These are phyloP conservation scores for Heliothis subflexa DNA, from an alignment of 1,140 invertebrate genomes.

Conservation along the genomic window DNA sequence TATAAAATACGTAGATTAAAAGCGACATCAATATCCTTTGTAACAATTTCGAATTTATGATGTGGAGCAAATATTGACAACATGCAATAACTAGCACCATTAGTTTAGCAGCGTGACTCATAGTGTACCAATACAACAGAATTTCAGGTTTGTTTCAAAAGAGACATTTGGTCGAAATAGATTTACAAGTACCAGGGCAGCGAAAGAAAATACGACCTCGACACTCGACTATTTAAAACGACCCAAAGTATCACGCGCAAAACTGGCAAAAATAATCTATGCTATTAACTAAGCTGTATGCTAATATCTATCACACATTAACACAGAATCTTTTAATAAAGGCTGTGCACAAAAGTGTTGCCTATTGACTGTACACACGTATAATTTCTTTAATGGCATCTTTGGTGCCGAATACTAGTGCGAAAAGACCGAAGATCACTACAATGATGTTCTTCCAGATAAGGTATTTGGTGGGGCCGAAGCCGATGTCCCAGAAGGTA, in stretches of 20 bases:
- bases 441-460: conserved; percentile 93
- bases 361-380: conserved; percentile 49
- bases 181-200: conserved; percentile 9
- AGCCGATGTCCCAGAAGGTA: conserved; percentile 92
- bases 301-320: conserved; percentile 41
- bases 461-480: conserved; percentile 90
- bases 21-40: conserved; percentile 13
- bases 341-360: conserved; percentile 16
- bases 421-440: conserved; percentile 90
- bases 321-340: conserved; percentile 35
- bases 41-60: conserved; percentile 24
- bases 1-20: conserved; percentile 29
- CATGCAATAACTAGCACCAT: conserved; percentile 42
- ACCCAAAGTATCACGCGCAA: conserved; percentile 26
- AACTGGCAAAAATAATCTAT: conserved; percentile 30
- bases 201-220: conserved; percentile 23
- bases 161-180: conserved; percentile 26
- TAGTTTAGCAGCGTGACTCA: conserved; percentile 20
- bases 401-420: conserved; percentile 93
- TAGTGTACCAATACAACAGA: conserved; percentile 29
- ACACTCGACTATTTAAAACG: conserved; percentile 17
- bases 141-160: conserved; percentile 18
- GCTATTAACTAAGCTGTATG: conserved; percentile 37
- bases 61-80: conserved; percentile 27
- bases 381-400: conserved; percentile 91